These are phyloP conservation scores for Halictus rubicundus DNA, from an alignment of 1,140 invertebrate species.

Conservation along the genomic window DNA sequence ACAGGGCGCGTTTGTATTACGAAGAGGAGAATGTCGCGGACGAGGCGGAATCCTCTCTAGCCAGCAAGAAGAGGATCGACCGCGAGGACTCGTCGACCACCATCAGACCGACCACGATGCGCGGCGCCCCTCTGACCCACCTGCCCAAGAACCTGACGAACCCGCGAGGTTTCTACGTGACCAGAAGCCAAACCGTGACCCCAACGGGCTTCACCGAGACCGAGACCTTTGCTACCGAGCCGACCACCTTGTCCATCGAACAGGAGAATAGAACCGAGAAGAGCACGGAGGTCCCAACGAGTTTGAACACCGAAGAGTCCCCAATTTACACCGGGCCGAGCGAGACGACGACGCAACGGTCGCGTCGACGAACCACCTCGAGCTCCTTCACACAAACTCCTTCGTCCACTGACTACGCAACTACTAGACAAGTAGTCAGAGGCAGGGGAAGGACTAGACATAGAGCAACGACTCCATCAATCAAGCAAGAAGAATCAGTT, in stretches of 20 bases:
- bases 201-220: too few relatives aligned
- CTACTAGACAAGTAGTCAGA: neutral
- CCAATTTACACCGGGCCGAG: too few relatives aligned
- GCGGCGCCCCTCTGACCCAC: slow-evolving; percentile 38
- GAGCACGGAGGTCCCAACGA: too few relatives aligned
- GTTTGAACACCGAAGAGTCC: neutral
- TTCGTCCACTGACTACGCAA: neutral
- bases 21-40: slow-evolving; percentile 18
- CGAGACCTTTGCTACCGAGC: neutral
- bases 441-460: neutral
- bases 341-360: too few relatives aligned
- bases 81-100: slow-evolving; percentile 12
- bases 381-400: neutral
- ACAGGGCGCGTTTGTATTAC: slow-evolving; percentile 16
- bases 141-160: neutral
- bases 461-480: neutral
- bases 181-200: slow-evolving; percentile 44
- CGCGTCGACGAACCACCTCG: neutral
- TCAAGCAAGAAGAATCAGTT: too few relatives aligned
- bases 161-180: slow-evolving; percentile 69
- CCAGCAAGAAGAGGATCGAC: slow-evolving; percentile 26
- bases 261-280: neutral
- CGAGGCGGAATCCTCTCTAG: slow-evolving; percentile 16
- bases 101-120: slow-evolving; percentile 54
- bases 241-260: neutral